Conservation (phyloP, 2,797 vertebrate genomes). For the Protonibea diacanthus region DNA sequence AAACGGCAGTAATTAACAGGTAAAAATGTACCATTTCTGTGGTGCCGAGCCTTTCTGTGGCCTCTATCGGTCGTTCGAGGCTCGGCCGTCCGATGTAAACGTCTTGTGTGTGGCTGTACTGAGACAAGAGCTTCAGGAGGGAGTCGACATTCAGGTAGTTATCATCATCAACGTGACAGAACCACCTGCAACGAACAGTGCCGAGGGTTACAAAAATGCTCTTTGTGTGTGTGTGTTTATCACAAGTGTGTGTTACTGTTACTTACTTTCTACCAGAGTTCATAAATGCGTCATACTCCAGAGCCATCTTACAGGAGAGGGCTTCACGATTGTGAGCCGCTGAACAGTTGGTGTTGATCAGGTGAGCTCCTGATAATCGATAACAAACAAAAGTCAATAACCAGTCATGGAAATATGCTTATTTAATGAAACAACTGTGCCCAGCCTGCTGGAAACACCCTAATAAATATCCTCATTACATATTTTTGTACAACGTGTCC, state of each 20-base stretch:
- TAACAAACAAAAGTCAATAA: background rate
- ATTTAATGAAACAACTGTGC: background rate
- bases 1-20: background rate
- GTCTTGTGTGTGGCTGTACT: conserved; percentile 91
- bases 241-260: no score
- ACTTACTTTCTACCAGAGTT: conserved; percentile 93
- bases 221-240: background rate
- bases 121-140: conserved; percentile 89
- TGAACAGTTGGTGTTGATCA: conserved; percentile 97
- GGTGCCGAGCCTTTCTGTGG: conserved; percentile 86
- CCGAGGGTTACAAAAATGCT: background rate
- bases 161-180: conserved; percentile 97
- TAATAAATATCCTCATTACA: conserved; percentile 1
- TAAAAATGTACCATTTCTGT: conserved; percentile 83
- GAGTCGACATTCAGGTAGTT: conserved; percentile 92
- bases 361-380: conserved; percentile 82
- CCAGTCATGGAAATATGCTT: no score
- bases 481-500: conserved; percentile 1
- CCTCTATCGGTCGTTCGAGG: conserved; percentile 95
- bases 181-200: conserved; percentile 87
- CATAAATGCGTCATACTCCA: conserved; percentile 94
- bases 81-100: conserved; percentile 95
- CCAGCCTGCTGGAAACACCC: background rate
- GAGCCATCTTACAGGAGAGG: conserved; percentile 97
- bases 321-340: conserved; percentile 95